Conservation (phyloP, 1,140 invertebrate species). For the Meloidogyne chitwoodi region DNA sequence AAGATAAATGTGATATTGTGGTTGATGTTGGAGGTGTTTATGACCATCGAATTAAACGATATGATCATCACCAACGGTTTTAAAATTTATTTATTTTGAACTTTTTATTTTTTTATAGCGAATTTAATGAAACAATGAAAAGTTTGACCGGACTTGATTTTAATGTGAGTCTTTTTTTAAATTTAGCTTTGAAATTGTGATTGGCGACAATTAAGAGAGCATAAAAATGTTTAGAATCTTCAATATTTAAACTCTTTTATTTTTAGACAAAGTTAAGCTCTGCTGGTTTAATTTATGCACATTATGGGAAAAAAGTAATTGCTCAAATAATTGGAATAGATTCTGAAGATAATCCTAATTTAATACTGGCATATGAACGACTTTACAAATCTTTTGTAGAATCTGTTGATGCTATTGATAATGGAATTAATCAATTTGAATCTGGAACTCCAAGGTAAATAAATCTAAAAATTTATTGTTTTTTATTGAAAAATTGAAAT, state of each 20-base stretch:
- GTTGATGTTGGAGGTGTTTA: constrained; percentile 91
- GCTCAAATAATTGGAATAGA: constrained; percentile 8
- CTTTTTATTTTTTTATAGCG: neutral
- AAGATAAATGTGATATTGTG: constrained; percentile 84
- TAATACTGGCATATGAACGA: constrained; percentile 71
- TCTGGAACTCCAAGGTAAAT: constrained; percentile 69
- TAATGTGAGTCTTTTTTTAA: neutral
- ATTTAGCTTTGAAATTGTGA: neutral
- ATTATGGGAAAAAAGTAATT: constrained; percentile 81
- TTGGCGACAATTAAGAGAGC: no score
- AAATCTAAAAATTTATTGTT: constrained; percentile 15
- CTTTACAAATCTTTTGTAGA: constrained; percentile 84
- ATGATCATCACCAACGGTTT: constrained; percentile 88
- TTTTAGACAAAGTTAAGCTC: constrained; percentile 77
- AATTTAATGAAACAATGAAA: constrained; percentile 1
- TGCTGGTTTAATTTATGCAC: constrained; percentile 85
- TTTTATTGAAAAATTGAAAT: neutral
- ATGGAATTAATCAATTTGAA: constrained; percentile 74
- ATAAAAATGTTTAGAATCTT: no score
- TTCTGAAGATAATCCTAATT: constrained; percentile 60
- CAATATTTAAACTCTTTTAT: constrained; percentile 6
- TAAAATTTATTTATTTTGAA: neutral
- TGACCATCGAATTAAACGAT: constrained; percentile 73
- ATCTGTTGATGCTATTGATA: constrained; percentile 94
- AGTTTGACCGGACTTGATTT: neutral